Base-by-base conservation (phyloP, 1,140 invertebrate species). In the Eufriesea mexicana region DNA sequence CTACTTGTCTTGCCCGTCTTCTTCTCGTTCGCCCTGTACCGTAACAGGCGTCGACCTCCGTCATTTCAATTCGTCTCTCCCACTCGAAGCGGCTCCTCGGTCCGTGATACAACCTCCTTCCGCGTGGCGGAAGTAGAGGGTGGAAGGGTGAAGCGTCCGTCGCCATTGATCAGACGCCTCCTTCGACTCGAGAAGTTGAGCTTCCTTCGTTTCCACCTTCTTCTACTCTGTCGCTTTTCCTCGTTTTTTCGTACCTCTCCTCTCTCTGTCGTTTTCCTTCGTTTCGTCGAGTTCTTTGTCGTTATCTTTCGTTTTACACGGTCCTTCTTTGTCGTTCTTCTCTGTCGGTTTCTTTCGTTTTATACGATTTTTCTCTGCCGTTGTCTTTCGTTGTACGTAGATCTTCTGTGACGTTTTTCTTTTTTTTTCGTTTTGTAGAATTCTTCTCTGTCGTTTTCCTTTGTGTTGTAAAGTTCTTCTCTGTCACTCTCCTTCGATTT, bases 1-100 rank as follows among this genome's bases (percentile, higher is more conserved):
- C 88, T 91, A 90, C 91, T 91, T 91, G 91, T 92, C 90, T 92
- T 90, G 83, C 75, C 73, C 75, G 78, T 64, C 83, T 72, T 76
- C 66, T 84, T 86, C 84, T 74, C 68, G 67, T 85, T 54, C 68
- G 71, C 68, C 54, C 74, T 62, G 61, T 55, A 61, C 23, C 51
- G 71, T 66, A 23, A 68, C 25, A 70, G 42, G 73, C 84, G 47
- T 47, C 55, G 55, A 42, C 54, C 64, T 55, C 62, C 6, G 42
- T 80, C 62, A 72, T 83, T 77, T 84, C 61, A 57, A 67, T 80
- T 71, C 72, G 72, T 85, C 45, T 85, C 54, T 78, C 67, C 66
- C 49, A 51, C 80, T 79, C 61, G 54, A 42, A 57, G 28, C 16
- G 47, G 25, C 66, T 82, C 5, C 55, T 6, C 49, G 62, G 51